Percentiles rank a stretch among this genome's conserved stretches.
phyloP scores from a whole-genome alignment of 2,888 invertebrate species.

The Opisthograptis luteolata region DNA sequence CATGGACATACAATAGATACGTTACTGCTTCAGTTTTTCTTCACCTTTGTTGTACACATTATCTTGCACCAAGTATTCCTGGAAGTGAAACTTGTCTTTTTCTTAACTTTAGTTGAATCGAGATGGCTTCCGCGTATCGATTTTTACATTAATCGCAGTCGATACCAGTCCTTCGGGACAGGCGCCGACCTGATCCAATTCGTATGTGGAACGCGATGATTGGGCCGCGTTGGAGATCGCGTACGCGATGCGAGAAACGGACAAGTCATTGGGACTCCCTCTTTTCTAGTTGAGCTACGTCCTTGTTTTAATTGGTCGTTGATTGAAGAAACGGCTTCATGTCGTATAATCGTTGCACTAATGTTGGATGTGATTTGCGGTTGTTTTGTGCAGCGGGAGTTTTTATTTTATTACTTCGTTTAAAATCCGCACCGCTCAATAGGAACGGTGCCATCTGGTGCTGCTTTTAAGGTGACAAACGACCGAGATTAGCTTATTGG shows the following conservation, averaged over 20 bases:
- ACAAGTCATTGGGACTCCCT: slow-evolving; percentile 33
- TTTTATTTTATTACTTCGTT: slow-evolving; percentile 38
- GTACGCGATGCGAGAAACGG: slow-evolving; percentile 32
- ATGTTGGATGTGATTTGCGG: slow-evolving; percentile 18
- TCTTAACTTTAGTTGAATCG: slow-evolving; percentile 61
- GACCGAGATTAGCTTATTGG: slow-evolving; percentile 58
- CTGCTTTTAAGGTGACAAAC: slow-evolving; percentile 66
- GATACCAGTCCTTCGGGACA: slow-evolving; percentile 59
- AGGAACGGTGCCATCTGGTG: slow-evolving; percentile 62
- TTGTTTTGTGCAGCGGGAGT: slow-evolving; percentile 1
- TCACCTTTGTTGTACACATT: slow-evolving; percentile 68
- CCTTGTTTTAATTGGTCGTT: slow-evolving; percentile 29
- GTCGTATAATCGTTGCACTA: slow-evolving; percentile 17
- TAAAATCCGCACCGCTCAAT: slow-evolving; percentile 51
- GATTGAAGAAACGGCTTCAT: slow-evolving; percentile 16
- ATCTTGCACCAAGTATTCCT: slow-evolving; percentile 70
- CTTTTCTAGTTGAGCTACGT: slow-evolving; percentile 32
- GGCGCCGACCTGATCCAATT: slow-evolving; percentile 60
- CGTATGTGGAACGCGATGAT: slow-evolving; percentile 53
- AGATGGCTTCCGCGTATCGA: slow-evolving; percentile 68
- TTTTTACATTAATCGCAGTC: slow-evolving; percentile 53
- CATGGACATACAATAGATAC: slow-evolving; percentile 71
- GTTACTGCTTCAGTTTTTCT: slow-evolving; percentile 70
- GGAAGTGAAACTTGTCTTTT: slow-evolving; percentile 73
- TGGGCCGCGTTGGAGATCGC: slow-evolving; percentile 29